Base-by-base conservation (phyloP, 2,888 invertebrate species). In the Callyntrura sp. region DNA sequence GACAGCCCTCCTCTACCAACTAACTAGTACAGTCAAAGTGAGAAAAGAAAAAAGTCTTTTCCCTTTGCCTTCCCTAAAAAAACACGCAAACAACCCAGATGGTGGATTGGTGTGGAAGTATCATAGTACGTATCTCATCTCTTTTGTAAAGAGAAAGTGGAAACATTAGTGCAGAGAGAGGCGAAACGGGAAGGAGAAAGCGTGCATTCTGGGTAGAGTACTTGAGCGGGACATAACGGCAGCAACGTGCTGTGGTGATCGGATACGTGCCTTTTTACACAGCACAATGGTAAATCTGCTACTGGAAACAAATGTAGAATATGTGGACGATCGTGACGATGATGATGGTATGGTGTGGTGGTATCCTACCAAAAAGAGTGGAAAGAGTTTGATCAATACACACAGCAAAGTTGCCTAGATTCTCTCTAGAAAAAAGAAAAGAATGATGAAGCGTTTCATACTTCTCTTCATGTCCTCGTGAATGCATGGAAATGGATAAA, bases 391-490 rank as follows among this genome's bases (percentile, higher is more conserved):
- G 90, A 90, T 90, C 90, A 90, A 90, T 90, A 90, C 85, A 12
- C 14, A 85, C 85, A 81, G 90, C 60, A 51, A 73, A 84, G 78
- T 73, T 85, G 85, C 85, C 79, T 79, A n/a, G n/a, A n/a, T 14
- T 68, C 35, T 28, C n/a, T 25, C 23, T 1, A 55, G 81, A 73
- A 45, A 73, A 85, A 65, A 82, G 17, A 86, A 68, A 43, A 62
- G 81, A 85, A 90, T 85, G 90, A 90, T 85, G 90, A 85, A 85
- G 90, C 85, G 45, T 84, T 90, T 85, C 90, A 85, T 81, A 81
- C 79, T 68, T 73, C 9, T 57, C 28, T 57, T 70, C 81, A 79
- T 90, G 62, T 82, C 81, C 70, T 60, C 68, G 11, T 68, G 14
- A 57, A 76, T 79, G 89, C 81, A 85, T 90, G 57, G 85, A 90